Base-by-base conservation (phyloP, 2,797 vertebrate genomes). In the Lycodopsis pacificus region DNA sequence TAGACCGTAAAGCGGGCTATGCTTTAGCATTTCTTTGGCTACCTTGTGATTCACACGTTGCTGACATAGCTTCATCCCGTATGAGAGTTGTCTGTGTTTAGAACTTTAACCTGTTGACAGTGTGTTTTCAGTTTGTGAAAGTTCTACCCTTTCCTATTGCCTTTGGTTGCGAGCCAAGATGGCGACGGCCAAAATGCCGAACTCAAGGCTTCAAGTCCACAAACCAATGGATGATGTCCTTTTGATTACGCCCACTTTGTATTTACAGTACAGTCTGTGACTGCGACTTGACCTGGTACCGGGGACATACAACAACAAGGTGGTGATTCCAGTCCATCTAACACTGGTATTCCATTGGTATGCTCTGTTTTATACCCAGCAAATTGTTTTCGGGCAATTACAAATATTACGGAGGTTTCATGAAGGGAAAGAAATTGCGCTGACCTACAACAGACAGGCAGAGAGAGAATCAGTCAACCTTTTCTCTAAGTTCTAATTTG, bases 401-500 rank as follows among this genome's bases (percentile, higher is more conserved):
- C 17, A 36, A 36, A 46, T 15, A 22, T 61, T 14, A 2, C 54
- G 4, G 12, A 25, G 20, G 30, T 15, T 17, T 20, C 7, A 49
- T 7, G 46, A 20, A 49, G 46, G 49, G 5, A 22, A 51, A n/a
- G 22, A 12, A 22, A n/a, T 22, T 22, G n/a, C 22, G 9, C 3
- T n/a, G 76, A 79, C 57, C 65, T 59, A 1, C 2, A 32, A 59
- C 61, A 40, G 63, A 20, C 34, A 14, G 14, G 17, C 13, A 14
- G 27, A 30, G 53, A 48, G 42, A 71, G 38, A 66, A 64, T 77
- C 65, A 61, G 64, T 81, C 58, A 49, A 51, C 64, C 59, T 61
- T 71, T 59, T 67, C 36, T 68, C 48, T 56, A 40, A n/a, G 17
- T 77, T 81, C 61, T 79, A 54, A 83, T 88, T 81, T 86, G 77